These are phyloP conservation scores for Dioctria linearis DNA, from an alignment of 2,888 invertebrate genomes.

Conservation along the genomic window DNA sequence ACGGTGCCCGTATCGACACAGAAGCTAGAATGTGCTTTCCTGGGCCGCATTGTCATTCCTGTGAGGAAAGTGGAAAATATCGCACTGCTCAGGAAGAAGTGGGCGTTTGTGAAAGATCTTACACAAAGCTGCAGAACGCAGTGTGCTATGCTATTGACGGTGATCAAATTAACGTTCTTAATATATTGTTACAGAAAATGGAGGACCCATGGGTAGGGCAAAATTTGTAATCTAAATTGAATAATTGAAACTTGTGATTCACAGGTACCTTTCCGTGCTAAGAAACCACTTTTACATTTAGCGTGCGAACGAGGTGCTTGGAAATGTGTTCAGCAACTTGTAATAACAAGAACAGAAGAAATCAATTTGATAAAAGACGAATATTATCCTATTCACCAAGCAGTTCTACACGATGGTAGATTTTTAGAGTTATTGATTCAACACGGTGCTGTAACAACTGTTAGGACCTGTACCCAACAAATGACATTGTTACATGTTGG, in stretches of 20 bases:
- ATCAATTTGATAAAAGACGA: conserved; percentile 82
- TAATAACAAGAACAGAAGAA: conserved; percentile 78
- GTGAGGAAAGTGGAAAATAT: conserved; percentile 79
- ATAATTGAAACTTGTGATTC: background rate
- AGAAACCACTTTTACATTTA: conserved; percentile 78
- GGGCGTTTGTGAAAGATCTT: conserved; percentile 71
- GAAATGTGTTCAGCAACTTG: conserved; percentile 80
- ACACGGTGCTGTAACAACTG: conserved; percentile 81
- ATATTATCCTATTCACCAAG: conserved; percentile 84
- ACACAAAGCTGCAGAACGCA: conserved; percentile 78
- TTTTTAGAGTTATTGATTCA: conserved; percentile 78
- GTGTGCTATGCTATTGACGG: conserved; percentile 82
- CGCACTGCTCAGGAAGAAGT: conserved; percentile 73
- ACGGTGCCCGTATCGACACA: conserved; percentile 80
- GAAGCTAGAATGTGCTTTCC: conserved; percentile 85
- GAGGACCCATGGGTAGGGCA: conserved; percentile 78
- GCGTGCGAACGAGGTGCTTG: conserved; percentile 82
- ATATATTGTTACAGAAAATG: conserved; percentile 77
- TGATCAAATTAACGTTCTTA: conserved; percentile 80
- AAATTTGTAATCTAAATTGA: background rate
- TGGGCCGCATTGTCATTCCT: conserved; percentile 79
- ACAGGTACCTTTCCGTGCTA: conserved; percentile 73
- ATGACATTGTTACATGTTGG: conserved; percentile 80
- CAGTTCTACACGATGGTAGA: conserved; percentile 80
- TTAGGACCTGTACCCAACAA: conserved; percentile 80